phyloP scores from a whole-genome alignment of 92 coral and sea anemone genomes.

The Diadumene lineata region DNA sequence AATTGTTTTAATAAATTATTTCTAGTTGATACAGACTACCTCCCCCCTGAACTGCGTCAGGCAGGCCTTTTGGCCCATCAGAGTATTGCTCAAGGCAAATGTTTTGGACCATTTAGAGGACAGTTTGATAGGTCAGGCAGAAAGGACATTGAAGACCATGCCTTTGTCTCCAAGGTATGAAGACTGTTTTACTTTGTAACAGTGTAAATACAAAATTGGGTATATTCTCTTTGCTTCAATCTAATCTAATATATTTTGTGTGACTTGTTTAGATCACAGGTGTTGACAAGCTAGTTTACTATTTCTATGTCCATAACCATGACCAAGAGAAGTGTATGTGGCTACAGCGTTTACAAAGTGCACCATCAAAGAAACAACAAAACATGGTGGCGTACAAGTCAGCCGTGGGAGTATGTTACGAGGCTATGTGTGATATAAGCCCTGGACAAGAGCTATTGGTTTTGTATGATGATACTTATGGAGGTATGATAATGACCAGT shows the following conservation, averaged over 20 bases:
- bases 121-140: conserved; percentile 45
- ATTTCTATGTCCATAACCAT: conserved; percentile 60
- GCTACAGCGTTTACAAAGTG: conserved; percentile 69
- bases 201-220: no score
- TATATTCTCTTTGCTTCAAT: no score
- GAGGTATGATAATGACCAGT: no score
- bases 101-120: conserved; percentile 84
- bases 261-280: conserved; percentile 43
- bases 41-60: conserved; percentile 84
- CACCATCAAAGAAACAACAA: conserved; percentile 42
- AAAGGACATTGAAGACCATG: conserved; percentile 38
- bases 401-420: conserved; percentile 68
- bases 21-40: conserved; percentile 6
- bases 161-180: conserved; percentile 65
- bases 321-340: conserved; percentile 71
- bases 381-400: conserved; percentile 67
- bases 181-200: no score
- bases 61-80: conserved; percentile 85
- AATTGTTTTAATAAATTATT: no score
- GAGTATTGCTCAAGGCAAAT: conserved; percentile 64
- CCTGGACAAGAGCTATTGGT: conserved; percentile 73
- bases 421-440: conserved; percentile 62
- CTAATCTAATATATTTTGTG: no score
- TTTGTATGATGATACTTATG: conserved; percentile 63
- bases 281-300: conserved; percentile 13